Evolutionary conservation across 2,797 vertebrate species (phyloP).

Genomic region (Phoeniculus purpureus): DNA sequence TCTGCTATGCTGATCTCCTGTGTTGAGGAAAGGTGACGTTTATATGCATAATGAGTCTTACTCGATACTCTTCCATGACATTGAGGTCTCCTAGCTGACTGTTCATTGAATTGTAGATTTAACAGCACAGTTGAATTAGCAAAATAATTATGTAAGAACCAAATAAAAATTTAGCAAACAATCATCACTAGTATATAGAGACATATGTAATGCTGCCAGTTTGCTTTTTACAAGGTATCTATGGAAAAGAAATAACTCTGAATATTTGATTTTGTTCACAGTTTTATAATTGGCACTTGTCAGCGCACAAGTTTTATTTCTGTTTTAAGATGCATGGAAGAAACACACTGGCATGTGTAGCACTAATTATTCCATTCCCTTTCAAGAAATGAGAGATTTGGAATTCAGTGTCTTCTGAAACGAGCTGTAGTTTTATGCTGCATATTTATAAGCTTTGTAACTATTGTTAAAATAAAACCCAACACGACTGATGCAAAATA

Average conservation of each 20-base stretch:
- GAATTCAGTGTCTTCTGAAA: conserved; percentile 56
- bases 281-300: conserved; percentile 63
- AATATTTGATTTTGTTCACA: conserved; percentile 43
- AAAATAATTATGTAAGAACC: background rate
- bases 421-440: conserved; percentile 32
- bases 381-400: conserved; percentile 35
- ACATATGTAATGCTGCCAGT: background rate
- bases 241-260: conserved; percentile 8
- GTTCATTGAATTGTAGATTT: conserved; percentile 38
- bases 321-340: conserved; percentile 60
- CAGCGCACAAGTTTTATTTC: conserved; percentile 38
- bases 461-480: conserved; percentile 52
- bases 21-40: background rate
- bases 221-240: conserved; percentile 1
- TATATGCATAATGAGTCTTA: background rate
- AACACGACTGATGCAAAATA: background rate
- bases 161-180: conserved; percentile 5
- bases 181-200: background rate
- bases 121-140: background rate
- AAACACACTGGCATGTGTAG: conserved; percentile 47
- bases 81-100: background rate
- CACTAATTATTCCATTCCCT: conserved; percentile 55
- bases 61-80: background rate
- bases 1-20: background rate
- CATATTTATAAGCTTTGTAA: conserved; percentile 61